phyloP scores from a whole-genome alignment of 2,888 invertebrate species.

The Xiphydria camelus region DNA sequence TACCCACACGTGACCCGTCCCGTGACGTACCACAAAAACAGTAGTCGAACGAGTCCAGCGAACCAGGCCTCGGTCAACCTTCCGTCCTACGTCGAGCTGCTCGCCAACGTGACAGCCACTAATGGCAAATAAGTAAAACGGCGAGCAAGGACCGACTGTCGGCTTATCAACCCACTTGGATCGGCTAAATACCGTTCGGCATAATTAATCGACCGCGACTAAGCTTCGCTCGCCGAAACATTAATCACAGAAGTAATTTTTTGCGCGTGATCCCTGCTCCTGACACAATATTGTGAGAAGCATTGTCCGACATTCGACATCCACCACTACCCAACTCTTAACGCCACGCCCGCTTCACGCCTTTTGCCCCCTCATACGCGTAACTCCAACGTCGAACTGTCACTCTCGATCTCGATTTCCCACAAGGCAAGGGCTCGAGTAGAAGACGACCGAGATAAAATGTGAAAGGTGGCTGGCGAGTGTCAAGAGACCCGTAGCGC shows the following conservation, averaged over 20 bases:
- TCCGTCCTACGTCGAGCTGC: too few species aligned
- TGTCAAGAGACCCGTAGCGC: slow-evolving; percentile 3
- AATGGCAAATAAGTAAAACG: slow-evolving; percentile 26
- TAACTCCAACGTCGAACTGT: slow-evolving; percentile 2
- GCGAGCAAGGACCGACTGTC: slow-evolving; percentile 16
- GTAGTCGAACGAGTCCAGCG: too few species aligned
- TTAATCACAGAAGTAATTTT: slow-evolving; percentile 35
- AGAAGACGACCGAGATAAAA: slow-evolving; percentile 3
- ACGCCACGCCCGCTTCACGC: slow-evolving; percentile 4
- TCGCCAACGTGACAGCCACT: slow-evolving; percentile 27
- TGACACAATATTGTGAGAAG: slow-evolving; percentile 36
- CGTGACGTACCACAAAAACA: too few species aligned
- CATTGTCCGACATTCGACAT: slow-evolving; percentile 30
- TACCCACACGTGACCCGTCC: too few species aligned
- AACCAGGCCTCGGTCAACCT: too few species aligned
- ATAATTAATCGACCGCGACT: slow-evolving; percentile 43
- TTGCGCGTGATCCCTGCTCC: slow-evolving; percentile 15
- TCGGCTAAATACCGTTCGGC: slow-evolving; percentile 35
- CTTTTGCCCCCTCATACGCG: not conserved
- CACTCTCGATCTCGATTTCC: slow-evolving; percentile 6
- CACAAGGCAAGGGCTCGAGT: slow-evolving; percentile 6
- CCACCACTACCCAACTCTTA: not conserved
- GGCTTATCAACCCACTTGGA: too few species aligned
- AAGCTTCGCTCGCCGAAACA: slow-evolving; percentile 34
- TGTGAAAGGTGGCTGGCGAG: slow-evolving; percentile 12